Conservation (phyloP, 1,140 invertebrate species). For the Anthonomus grandis region DNA sequence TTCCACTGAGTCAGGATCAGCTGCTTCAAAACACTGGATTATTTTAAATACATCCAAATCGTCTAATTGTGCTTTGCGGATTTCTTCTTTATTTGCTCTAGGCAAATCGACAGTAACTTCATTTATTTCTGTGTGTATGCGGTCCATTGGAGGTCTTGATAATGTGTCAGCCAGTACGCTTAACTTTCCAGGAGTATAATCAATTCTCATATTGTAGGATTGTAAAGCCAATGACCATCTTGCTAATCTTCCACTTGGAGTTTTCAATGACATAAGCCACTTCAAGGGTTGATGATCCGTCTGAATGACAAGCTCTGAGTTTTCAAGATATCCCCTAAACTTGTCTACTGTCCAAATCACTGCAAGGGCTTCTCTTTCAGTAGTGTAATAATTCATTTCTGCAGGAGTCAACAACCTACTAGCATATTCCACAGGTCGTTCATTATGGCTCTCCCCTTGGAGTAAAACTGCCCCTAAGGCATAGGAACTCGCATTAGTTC, state of each 20-base stretch:
- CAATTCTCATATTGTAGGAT: conserved; percentile 22
- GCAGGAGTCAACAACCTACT: conserved; percentile 33
- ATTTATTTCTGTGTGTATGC: not conserved
- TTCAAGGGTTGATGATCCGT: conserved; percentile 53
- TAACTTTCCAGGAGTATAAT: conserved; percentile 19
- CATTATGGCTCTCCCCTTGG: conserved; percentile 38
- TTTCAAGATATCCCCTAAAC: conserved; percentile 47
- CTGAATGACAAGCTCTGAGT: conserved; percentile 37
- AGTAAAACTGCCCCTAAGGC: conserved; percentile 43
- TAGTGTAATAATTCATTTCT: conserved; percentile 46
- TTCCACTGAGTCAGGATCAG: not conserved
- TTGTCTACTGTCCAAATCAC: conserved; percentile 46
- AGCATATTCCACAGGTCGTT: conserved; percentile 51
- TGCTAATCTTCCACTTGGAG: conserved; percentile 46
- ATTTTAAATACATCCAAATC: too few species aligned
- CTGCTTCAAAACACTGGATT: not conserved
- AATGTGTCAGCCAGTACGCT: conserved; percentile 26
- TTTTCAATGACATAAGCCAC: conserved; percentile 51
- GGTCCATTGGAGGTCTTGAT: conserved; percentile 11
- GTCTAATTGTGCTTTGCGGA: too few species aligned
- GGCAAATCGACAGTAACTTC: conserved; percentile 1
- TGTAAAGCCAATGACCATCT: conserved; percentile 46
- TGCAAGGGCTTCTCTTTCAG: conserved; percentile 48
- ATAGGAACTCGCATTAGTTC: conserved; percentile 30
- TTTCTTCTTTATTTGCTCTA: too few species aligned